A percentile compares a stretch with the other conserved stretches of the same genome.
phyloP scores from a whole-genome alignment of 2,888 invertebrate genomes.

The Erebia palarica region DNA sequence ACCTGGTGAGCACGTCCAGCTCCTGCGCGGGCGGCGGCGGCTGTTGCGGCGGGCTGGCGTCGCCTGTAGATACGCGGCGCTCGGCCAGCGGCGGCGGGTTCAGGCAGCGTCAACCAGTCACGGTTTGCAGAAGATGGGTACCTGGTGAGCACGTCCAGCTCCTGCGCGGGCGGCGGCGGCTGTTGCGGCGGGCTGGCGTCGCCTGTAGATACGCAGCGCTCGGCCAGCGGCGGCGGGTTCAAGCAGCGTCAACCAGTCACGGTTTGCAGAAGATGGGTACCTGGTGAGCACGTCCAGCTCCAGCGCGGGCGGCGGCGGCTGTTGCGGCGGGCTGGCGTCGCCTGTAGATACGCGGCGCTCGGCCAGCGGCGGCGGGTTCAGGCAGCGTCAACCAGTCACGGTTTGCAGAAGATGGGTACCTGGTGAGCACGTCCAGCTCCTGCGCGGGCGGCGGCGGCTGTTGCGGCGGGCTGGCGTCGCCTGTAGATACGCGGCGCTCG shows the following conservation, averaged over 20 bases:
- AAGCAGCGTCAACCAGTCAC: constrained; percentile 57
- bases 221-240: constrained; percentile 76
- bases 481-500: constrained; percentile 75
- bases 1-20: constrained; percentile 40
- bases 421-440: constrained; percentile 35
- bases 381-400: constrained; percentile 54
- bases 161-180: constrained; percentile 19
- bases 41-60: constrained; percentile 60
- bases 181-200: constrained; percentile 63
- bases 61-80: constrained; percentile 74
- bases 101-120: constrained; percentile 58
- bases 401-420: constrained; percentile 25
- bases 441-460: constrained; percentile 19
- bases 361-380: constrained; percentile 76
- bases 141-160: constrained; percentile 39
- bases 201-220: constrained; percentile 74
- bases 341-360: constrained; percentile 76
- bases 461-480: constrained; percentile 65
- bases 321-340: constrained; percentile 64
- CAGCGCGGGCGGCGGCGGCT: constrained; percentile 18
- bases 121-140: constrained; percentile 3
- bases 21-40: constrained; percentile 19
- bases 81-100: constrained; percentile 77
- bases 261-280: constrained; percentile 17
- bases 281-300: constrained; percentile 37